phyloP scores from a whole-genome alignment of 1,140 invertebrate genomes.

The Rhopalosiphum padi region DNA sequence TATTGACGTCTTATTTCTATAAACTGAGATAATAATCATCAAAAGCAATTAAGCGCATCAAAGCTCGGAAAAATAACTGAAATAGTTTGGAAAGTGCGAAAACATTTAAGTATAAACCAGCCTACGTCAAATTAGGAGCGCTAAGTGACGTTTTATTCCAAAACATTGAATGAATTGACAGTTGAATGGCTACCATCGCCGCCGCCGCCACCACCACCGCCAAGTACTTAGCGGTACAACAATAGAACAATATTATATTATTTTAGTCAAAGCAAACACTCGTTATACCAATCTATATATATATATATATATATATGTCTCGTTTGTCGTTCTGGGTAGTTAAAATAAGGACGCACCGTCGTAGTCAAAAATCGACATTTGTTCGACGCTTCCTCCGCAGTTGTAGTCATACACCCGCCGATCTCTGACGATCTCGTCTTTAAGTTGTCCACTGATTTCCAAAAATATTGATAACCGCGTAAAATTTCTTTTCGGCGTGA shows the following conservation, averaged over 20 bases:
- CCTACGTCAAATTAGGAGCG: not conserved
- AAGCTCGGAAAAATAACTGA: not conserved
- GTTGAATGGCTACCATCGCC: not conserved
- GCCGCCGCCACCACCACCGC: not conserved
- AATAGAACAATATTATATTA: not conserved
- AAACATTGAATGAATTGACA: not conserved
- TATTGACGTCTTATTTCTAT: not conserved
- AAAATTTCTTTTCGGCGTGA: too few species aligned
- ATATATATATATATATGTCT: not conserved
- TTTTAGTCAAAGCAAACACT: not conserved
- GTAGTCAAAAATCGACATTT: too few species aligned
- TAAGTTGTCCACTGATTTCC: too few species aligned
- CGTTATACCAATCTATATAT: not conserved
- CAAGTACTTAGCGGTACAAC: not conserved
- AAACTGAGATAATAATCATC: not conserved
- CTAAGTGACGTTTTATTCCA: slow-evolving; percentile 1
- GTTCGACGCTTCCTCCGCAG: too few species aligned
- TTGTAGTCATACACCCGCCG: too few species aligned
- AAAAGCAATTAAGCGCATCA: not conserved
- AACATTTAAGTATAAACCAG: not conserved
- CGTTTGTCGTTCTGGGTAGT: not conserved
- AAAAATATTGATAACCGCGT: too few species aligned
- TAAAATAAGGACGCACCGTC: too few species aligned
- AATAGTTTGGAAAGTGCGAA: not conserved
- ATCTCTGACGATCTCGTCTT: too few species aligned